Evolutionary conservation across 1,140 invertebrate genomes (phyloP).

Genomic region (Zaprionus vittiger): DNA sequence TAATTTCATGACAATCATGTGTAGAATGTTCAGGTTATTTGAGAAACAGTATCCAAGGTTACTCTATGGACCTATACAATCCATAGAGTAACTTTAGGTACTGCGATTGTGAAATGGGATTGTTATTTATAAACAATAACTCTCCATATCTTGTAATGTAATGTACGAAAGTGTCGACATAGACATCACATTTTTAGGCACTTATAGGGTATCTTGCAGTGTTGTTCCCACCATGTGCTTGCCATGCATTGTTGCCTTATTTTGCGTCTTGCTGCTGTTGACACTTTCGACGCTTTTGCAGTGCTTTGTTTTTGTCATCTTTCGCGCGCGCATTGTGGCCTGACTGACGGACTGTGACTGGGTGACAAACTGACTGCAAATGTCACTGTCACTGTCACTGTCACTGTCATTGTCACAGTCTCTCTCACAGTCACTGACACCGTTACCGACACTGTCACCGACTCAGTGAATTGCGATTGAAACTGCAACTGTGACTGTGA

Average conservation of each 20-base stretch:
- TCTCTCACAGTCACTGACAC: conserved; percentile 12
- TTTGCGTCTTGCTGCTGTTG: conserved; percentile 26
- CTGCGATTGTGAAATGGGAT: no score
- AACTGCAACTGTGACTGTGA: conserved; percentile 22
- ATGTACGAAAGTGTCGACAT: no score
- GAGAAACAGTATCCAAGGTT: no score
- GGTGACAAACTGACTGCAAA: conserved; percentile 53
- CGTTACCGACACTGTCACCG: conserved; percentile 14
- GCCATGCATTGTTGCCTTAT: neutral
- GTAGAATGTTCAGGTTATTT: no score
- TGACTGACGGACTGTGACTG: conserved; percentile 29
- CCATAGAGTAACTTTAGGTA: no score
- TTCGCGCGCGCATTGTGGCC: conserved; percentile 39
- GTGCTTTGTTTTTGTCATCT: conserved; percentile 36
- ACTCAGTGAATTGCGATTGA: conserved; percentile 37
- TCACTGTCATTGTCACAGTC: conserved; percentile 6
- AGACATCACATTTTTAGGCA: neutral
- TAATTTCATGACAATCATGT: no score
- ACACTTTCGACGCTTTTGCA: conserved; percentile 19
- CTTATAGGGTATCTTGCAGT: neutral
- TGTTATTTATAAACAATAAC: no score
- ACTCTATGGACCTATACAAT: no score
- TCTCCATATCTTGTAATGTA: no score
- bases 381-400: conserved; percentile 46
- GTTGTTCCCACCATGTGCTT: neutral